phyloP scores from a whole-genome alignment of 2,888 invertebrate genomes.

The Allophyes oxyacanthae region DNA sequence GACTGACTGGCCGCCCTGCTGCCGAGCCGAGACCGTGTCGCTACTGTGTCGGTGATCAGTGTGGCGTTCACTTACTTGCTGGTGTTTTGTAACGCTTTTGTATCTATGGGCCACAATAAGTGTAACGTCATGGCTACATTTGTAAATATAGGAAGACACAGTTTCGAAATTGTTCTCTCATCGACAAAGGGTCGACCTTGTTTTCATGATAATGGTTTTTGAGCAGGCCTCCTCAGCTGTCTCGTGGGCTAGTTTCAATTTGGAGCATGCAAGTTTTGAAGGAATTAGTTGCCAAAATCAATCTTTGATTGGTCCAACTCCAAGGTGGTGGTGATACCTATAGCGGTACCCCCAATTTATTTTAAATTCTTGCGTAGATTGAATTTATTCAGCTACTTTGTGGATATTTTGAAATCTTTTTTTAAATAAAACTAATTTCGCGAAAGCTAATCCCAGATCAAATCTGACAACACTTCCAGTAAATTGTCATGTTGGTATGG shows the following conservation, averaged over 20 bases:
- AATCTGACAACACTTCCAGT: background rate
- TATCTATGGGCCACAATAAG: constrained; percentile 16
- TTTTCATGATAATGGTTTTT: constrained; percentile 12
- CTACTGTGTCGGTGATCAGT: constrained; percentile 9
- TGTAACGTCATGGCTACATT: constrained; percentile 13
- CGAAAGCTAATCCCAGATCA: background rate
- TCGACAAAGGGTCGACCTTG: constrained; percentile 4
- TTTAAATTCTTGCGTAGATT: no score
- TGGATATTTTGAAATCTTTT: no score
- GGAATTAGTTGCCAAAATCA: background rate
- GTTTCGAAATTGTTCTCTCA: constrained; percentile 1
- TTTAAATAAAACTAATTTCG: no score
- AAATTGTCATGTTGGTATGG: background rate
- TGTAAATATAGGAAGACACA: constrained; percentile 14
- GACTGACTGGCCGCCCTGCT: constrained; percentile 5
- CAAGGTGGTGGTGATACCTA: no score
- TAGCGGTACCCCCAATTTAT: no score
- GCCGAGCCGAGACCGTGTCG: constrained; percentile 1
- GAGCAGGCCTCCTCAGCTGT: constrained; percentile 3
- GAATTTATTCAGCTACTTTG: no score
- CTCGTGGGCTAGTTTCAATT: background rate
- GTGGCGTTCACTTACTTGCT: constrained; percentile 8
- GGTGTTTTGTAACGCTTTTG: constrained; percentile 26
- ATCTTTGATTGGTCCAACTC: background rate
- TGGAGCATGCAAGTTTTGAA: background rate